Conservation (phyloP, 2,113 vertebrate genomes). For the Bujurquina vittata region DNA sequence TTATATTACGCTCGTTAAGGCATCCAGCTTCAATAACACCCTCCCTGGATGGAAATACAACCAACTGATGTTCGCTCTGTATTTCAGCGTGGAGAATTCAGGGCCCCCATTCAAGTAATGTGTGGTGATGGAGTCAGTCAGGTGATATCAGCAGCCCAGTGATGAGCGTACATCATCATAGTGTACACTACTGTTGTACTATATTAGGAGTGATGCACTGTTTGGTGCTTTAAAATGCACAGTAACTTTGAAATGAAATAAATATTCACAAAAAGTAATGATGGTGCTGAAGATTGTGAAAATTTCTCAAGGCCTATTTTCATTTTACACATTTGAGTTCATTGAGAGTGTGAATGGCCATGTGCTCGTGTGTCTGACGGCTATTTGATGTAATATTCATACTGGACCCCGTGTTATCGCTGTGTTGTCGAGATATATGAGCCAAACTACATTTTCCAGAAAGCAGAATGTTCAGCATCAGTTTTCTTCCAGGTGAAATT, state of each 20-base stretch:
- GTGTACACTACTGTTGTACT: accelerated
- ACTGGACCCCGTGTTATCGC: background rate
- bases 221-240: background rate
- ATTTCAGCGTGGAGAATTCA: background rate
- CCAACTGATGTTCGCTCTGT: constrained; percentile 27
- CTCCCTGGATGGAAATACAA: constrained; percentile 29
- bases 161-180: background rate
- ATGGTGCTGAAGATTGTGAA: background rate
- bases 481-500: background rate
- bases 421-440: background rate
- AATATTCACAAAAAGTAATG: too few relatives aligned
- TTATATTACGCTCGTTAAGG: constrained; percentile 52
- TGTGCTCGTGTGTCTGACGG: background rate
- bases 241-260: background rate
- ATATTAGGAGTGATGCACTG: background rate
- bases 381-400: background rate
- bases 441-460: background rate
- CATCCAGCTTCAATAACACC: background rate
- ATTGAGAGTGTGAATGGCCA: background rate
- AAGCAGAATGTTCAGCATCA: background rate
- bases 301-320: background rate
- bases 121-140: background rate
- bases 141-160: background rate
- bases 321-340: background rate
- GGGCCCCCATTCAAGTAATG: background rate